Conservation (phyloP, 2,888 invertebrate genomes). For the Chouioia cunea region DNA sequence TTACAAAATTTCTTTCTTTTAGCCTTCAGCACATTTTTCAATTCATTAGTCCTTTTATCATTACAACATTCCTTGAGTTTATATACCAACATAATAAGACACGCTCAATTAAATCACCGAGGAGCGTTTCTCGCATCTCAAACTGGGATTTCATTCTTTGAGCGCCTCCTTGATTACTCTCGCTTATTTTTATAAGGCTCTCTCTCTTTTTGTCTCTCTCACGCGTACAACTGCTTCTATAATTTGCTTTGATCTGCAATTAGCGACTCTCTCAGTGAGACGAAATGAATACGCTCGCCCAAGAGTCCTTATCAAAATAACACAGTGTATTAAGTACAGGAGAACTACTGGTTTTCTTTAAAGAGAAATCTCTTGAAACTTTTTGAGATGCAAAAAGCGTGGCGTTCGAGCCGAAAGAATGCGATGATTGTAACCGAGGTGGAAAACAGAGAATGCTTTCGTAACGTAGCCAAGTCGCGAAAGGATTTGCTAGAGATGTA, state of each 20-base stretch:
- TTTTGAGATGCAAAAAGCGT: not conserved
- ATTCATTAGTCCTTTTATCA: too few species aligned
- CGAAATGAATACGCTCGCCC: slow-evolving; percentile 18
- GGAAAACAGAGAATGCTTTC: not conserved
- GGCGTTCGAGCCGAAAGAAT: too few species aligned
- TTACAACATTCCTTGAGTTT: too few species aligned
- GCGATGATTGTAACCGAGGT: slow-evolving; percentile 2
- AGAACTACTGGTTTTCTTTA: slow-evolving; percentile 1
- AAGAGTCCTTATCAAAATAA: slow-evolving; percentile 36
- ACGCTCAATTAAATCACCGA: slow-evolving; percentile 39
- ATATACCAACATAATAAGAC: slow-evolving; percentile 14
- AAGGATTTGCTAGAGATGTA: too few species aligned
- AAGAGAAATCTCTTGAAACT: slow-evolving; percentile 10
- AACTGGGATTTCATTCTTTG: not conserved
- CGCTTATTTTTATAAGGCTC: slow-evolving; percentile 3
- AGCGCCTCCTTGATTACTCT: slow-evolving; percentile 8
- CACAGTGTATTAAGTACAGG: slow-evolving; percentile 12
- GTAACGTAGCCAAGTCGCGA: too few species aligned
- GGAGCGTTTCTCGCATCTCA: slow-evolving; percentile 7
- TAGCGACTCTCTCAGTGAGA: slow-evolving; percentile 27
- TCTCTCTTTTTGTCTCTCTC: not conserved
- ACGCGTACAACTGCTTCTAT: slow-evolving; percentile 17
- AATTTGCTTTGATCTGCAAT: slow-evolving; percentile 48
- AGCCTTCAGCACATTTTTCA: not conserved
- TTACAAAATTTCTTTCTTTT: too few species aligned